phyloP scores from a whole-genome alignment of 2,888 invertebrate genomes.

The Melikaiella ostensackeni region DNA sequence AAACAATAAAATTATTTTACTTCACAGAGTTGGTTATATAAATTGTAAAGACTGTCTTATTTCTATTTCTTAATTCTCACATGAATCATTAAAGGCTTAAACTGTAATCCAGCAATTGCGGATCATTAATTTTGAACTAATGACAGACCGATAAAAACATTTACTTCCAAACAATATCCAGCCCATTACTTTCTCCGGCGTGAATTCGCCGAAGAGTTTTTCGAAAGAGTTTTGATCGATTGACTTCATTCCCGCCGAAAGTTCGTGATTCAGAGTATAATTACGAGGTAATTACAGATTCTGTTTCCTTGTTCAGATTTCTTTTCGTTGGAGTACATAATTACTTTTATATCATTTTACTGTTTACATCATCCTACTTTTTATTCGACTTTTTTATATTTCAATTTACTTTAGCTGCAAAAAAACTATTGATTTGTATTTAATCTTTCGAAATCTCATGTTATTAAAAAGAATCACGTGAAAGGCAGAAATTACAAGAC shows the following conservation, averaged over 20 bases:
- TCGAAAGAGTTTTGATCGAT: conserved; percentile 37
- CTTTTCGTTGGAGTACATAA: conserved; percentile 3
- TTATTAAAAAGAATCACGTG: too few relatives aligned
- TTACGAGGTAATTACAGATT: conserved; percentile 23
- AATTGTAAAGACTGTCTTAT: conserved; percentile 12
- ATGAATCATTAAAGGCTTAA: conserved; percentile 22
- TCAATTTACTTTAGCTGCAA: not conserved
- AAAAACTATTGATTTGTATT: not conserved
- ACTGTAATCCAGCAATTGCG: conserved; percentile 27
- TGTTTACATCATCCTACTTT: not conserved
- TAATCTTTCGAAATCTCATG: not conserved
- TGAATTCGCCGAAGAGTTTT: conserved; percentile 3
- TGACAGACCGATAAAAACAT: conserved; percentile 36
- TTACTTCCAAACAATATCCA: conserved; percentile 35
- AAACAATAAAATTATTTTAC: not conserved
- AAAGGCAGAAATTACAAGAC: not conserved
- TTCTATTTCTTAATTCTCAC: conserved; percentile 9
- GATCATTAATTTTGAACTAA: conserved; percentile 26
- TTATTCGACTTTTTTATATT: not conserved
- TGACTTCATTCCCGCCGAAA: conserved; percentile 32
- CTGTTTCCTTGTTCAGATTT: conserved; percentile 14
- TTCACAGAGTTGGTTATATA: not conserved
- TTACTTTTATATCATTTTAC: not conserved
- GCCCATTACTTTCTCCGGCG: conserved; percentile 27
- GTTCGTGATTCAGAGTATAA: conserved; percentile 37